phyloP scores from a whole-genome alignment of 2,113 vertebrate species.

The Terrapene triunguis region DNA sequence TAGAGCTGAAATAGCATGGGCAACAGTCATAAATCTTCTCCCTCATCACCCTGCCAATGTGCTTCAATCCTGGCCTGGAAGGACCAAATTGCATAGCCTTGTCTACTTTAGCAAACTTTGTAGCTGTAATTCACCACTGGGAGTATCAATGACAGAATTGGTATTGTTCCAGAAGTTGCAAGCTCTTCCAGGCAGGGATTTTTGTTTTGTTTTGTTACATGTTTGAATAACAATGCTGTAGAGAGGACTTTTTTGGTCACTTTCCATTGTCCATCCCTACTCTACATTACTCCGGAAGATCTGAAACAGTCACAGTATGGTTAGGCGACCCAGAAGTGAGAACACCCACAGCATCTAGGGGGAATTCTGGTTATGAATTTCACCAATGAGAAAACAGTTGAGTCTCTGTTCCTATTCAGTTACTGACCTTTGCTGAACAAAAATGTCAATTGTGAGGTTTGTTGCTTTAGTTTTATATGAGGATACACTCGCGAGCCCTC shows the following conservation, averaged over 20 bases:
- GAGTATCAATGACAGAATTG: background rate
- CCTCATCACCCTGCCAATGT: fast-evolving
- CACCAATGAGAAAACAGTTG: background rate
- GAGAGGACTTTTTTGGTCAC: background rate
- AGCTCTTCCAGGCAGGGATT: background rate
- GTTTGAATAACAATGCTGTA: background rate
- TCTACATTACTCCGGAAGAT: background rate
- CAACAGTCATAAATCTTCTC: background rate
- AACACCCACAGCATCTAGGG: background rate
- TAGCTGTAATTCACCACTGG: background rate
- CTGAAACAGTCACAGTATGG: background rate
- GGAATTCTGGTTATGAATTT: background rate
- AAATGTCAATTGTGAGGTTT: background rate
- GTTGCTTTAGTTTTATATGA: background rate
- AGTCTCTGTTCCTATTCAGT: background rate
- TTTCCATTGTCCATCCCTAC: background rate
- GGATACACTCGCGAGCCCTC: no score
- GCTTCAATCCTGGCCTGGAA: background rate
- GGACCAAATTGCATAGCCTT: background rate
- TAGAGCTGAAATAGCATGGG: background rate
- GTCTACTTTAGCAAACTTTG: background rate
- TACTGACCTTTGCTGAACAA: background rate
- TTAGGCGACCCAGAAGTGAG: background rate
- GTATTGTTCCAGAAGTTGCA: background rate
- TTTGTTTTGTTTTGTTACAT: background rate